Conservation (phyloP, 2,797 vertebrate species). For the Margarornis squamiger region DNA sequence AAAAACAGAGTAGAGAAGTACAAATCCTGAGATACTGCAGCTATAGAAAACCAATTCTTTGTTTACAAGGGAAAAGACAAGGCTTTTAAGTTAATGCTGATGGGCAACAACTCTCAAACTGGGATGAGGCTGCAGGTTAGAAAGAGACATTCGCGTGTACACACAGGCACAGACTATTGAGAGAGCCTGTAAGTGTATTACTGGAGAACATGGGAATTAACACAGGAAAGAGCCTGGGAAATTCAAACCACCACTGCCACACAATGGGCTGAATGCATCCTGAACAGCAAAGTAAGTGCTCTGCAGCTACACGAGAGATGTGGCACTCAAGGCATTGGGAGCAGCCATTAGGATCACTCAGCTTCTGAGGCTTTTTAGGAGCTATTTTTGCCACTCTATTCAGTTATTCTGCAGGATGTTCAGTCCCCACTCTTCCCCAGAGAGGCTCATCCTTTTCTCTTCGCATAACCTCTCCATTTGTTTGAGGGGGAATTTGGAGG, state of each 20-base stretch:
- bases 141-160: background rate
- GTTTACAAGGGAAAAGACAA: background rate
- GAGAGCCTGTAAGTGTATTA: background rate
- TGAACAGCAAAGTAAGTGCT: background rate
- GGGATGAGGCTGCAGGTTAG: background rate
- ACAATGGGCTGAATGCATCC: background rate
- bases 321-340: accelerated
- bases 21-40: background rate
- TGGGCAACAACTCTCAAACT: background rate
- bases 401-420: background rate
- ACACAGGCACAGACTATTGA: accelerated
- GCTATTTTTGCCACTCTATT: background rate
- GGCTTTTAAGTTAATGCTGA: background rate
- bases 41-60: background rate
- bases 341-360: background rate
- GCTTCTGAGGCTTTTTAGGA: background rate
- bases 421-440: background rate
- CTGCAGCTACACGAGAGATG: background rate
- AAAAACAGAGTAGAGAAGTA: background rate
- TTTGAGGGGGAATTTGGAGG: background rate
- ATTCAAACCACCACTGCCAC: background rate
- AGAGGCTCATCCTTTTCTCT: background rate
- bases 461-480: background rate
- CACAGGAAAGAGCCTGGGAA: background rate
- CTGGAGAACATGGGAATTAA: background rate